Percentiles rank a stretch among this genome's conserved stretches.
Conservation (phyloP, 1,140 invertebrate genomes). For the Aphidius ervi region DNA sequence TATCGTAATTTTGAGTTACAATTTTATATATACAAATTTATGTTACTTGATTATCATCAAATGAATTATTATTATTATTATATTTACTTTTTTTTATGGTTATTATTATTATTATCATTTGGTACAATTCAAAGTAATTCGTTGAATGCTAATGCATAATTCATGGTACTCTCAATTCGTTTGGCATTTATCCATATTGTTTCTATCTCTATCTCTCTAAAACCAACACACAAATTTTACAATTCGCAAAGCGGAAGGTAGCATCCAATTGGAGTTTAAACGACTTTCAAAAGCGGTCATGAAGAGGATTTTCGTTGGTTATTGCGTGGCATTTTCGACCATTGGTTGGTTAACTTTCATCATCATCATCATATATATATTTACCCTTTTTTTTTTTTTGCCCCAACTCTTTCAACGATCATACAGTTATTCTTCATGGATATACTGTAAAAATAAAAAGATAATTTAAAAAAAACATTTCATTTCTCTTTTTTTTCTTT, state of each 20-base stretch:
- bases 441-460: too few relatives aligned
- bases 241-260: not conserved
- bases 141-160: not conserved
- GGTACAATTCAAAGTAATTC: constrained; percentile 2
- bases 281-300: not conserved
- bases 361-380: too few relatives aligned
- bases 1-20: too few relatives aligned
- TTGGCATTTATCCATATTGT: not conserved
- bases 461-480: too few relatives aligned
- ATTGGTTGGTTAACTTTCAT: too few relatives aligned
- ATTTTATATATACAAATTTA: too few relatives aligned
- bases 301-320: not conserved
- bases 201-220: not conserved
- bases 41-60: not conserved
- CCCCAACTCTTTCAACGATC: too few relatives aligned
- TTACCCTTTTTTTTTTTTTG: too few relatives aligned
- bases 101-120: not conserved
- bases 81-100: too few relatives aligned
- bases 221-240: not conserved
- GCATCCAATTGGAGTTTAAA: constrained; percentile 3
- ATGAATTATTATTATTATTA: not conserved
- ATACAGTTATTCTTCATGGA: too few relatives aligned
- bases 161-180: not conserved
- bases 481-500: too few relatives aligned
- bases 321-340: constrained; percentile 2